These are phyloP conservation scores for Nannoperca australis DNA, from an alignment of 2,797 vertebrate genomes.

Conservation along the genomic window DNA sequence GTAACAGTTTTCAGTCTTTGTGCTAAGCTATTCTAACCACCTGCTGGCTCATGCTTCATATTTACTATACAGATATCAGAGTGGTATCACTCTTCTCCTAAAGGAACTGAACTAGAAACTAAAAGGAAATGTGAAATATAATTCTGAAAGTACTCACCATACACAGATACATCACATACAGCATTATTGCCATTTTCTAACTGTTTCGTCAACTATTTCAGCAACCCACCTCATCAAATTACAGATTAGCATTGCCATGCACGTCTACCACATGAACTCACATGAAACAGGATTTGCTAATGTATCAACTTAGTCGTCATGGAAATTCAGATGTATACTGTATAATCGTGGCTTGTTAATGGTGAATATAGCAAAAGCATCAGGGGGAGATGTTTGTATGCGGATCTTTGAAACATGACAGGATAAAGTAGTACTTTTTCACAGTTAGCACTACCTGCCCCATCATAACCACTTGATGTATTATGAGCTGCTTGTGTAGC, in stretches of 20 bases:
- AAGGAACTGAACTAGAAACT: too few species aligned
- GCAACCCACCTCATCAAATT: slow-evolving; percentile 41
- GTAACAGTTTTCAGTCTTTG: background rate
- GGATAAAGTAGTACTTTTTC: slow-evolving; percentile 5
- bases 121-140: background rate
- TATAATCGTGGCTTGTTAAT: slow-evolving; percentile 55
- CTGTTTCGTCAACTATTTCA: slow-evolving; percentile 9
- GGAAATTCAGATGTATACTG: slow-evolving; percentile 54
- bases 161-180: background rate
- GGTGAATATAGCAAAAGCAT: slow-evolving; percentile 16
- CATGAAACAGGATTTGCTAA: slow-evolving; percentile 51
- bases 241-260: slow-evolving; percentile 49
- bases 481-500: slow-evolving; percentile 4
- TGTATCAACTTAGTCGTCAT: slow-evolving; percentile 51
- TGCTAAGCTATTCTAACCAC: background rate
- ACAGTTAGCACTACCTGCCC: background rate
- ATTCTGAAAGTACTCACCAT: background rate
- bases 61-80: background rate
- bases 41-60: slow-evolving; percentile 7
- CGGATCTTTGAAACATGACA: slow-evolving; percentile 22
- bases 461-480: background rate
- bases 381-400: slow-evolving; percentile 30
- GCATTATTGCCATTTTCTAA: slow-evolving; percentile 2
- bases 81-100: background rate
- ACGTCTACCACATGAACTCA: slow-evolving; percentile 42